A percentile compares a stretch with the other conserved stretches of the same genome.
These are phyloP conservation scores for Phalacrocorax aristotelis DNA, from an alignment of 2,113 vertebrate genomes.

Conservation along the genomic window DNA sequence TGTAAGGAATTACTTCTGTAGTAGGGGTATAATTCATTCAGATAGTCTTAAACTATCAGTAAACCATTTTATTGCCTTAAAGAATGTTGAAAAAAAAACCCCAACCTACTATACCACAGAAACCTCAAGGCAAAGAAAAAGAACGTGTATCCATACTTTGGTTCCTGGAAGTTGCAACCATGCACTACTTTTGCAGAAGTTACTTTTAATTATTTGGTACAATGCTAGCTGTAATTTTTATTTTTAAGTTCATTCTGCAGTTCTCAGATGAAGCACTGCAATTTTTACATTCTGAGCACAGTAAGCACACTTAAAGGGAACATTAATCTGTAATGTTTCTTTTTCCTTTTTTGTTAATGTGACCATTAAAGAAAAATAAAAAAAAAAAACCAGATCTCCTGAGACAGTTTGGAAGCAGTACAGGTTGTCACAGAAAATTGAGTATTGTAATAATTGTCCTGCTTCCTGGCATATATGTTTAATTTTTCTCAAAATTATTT, in stretches of 20 bases:
- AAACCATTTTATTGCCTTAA: not conserved
- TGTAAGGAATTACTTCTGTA: not conserved
- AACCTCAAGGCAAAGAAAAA: not conserved
- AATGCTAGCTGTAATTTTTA: not conserved
- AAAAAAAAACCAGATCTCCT: not conserved
- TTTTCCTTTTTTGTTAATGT: not conserved
- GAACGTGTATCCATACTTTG: not conserved
- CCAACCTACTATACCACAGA: not conserved
- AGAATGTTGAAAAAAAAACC: not conserved
- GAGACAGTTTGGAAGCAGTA: not conserved
- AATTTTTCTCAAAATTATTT: constrained; percentile 12
- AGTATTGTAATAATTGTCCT: constrained; percentile 21
- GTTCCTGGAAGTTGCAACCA: not conserved
- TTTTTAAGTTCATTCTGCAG: not conserved
- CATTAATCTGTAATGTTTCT: not conserved
- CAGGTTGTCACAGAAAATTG: constrained; percentile 18
- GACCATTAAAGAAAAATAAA: constrained; percentile 15
- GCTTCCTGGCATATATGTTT: not conserved
- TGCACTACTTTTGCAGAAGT: not conserved
- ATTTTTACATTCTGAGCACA: not conserved
- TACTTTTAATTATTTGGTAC: not conserved
- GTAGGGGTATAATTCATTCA: not conserved
- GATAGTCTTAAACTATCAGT: not conserved
- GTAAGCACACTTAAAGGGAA: constrained; percentile 18
- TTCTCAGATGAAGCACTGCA: not conserved